phyloP scores from a whole-genome alignment of 2,797 vertebrate genomes.

The Carcharodon carcharias region DNA sequence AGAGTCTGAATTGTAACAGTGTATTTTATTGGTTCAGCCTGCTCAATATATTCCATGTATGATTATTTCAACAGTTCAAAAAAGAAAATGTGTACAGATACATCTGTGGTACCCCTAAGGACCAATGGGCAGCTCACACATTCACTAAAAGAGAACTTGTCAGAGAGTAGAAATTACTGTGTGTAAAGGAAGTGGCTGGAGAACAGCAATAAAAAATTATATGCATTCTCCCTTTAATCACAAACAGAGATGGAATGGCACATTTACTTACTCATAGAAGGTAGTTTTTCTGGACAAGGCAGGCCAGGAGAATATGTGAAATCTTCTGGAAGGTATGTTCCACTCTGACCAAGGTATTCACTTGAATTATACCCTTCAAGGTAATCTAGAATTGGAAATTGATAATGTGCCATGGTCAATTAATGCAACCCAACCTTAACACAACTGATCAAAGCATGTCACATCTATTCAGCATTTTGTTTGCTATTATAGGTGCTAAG shows the following conservation, averaged over 20 bases:
- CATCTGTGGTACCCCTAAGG: background rate
- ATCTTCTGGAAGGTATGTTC: conserved; percentile 88
- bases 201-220: background rate
- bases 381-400: conserved; percentile 70
- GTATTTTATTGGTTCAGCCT: background rate
- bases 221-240: background rate
- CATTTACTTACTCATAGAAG: conserved; percentile 89
- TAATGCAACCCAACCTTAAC: background rate
- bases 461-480: background rate
- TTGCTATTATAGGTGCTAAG: background rate
- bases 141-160: conserved; percentile 36
- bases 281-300: conserved; percentile 87
- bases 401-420: conserved; percentile 32
- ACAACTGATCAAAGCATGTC: background rate
- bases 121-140: conserved; percentile 38
- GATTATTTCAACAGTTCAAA: background rate
- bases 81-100: background rate
- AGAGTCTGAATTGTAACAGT: background rate
- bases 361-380: conserved; percentile 89
- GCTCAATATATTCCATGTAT: background rate
- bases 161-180: conserved; percentile 37
- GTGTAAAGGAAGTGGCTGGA: background rate
- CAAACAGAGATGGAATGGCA: conserved; percentile 5
- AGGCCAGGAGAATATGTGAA: conserved; percentile 84
- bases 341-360: conserved; percentile 80